phyloP scores from a whole-genome alignment of 2,797 vertebrate genomes.

The Eulemur albifrons region DNA sequence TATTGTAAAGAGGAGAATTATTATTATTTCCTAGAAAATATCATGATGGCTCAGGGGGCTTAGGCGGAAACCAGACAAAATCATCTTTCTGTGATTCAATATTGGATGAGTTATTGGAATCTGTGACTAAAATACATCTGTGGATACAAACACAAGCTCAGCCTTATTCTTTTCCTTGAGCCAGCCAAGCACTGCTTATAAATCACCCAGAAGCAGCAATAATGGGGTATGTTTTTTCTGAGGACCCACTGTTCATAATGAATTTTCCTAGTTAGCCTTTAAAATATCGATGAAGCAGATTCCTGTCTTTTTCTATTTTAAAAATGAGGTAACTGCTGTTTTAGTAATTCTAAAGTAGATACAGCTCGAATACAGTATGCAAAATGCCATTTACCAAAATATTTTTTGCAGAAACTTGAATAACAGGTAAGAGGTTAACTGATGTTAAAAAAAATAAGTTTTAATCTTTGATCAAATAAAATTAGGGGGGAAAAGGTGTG shows the following conservation, averaged over 20 bases:
- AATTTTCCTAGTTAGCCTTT: conserved; percentile 48
- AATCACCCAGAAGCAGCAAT: conserved; percentile 54
- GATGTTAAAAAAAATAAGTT: neutral
- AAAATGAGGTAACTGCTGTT: conserved; percentile 35
- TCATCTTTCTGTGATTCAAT: conserved; percentile 47
- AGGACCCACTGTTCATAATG: conserved; percentile 21
- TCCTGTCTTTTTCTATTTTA: conserved; percentile 33
- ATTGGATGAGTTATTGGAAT: conserved; percentile 54
- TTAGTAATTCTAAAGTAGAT: conserved; percentile 8
- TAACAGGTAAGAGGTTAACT: neutral
- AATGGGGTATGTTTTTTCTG: conserved; percentile 42
- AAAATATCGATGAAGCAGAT: conserved; percentile 41
- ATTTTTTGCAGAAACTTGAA: neutral
- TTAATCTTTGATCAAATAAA: neutral
- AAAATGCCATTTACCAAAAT: conserved; percentile 15
- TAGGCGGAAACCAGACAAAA: conserved; percentile 52
- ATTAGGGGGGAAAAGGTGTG: neutral
- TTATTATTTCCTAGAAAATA: conserved; percentile 52
- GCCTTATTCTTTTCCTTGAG: conserved; percentile 35
- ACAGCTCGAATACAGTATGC: neutral
- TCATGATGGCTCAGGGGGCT: neutral
- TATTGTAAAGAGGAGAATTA: conserved; percentile 8
- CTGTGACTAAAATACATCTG: conserved; percentile 59
- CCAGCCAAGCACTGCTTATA: conserved; percentile 34
- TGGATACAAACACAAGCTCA: conserved; percentile 39